Percentiles rank a stretch among this genome's conserved stretches.
Evolutionary conservation across 2,113 vertebrate genomes (phyloP).

Genomic region (Cavia porcellus): DNA sequence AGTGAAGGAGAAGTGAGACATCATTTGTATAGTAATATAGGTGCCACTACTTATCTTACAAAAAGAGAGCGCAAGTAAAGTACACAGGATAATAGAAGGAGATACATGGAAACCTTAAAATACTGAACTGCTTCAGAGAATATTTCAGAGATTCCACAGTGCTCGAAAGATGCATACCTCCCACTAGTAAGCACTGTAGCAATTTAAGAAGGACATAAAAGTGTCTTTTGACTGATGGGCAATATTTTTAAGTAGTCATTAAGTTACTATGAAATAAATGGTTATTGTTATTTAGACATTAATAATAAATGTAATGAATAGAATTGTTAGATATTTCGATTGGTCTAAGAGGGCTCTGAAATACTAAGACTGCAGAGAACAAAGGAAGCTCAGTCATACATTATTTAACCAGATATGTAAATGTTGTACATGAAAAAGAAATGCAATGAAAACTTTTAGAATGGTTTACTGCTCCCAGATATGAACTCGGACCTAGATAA

Average conservation of each 20-base stretch:
- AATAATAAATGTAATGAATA: not conserved
- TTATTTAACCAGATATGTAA: not conserved
- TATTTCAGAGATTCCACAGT: not conserved
- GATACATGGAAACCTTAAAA: not conserved
- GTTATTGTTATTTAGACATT: constrained; percentile 25
- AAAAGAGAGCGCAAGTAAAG: not conserved
- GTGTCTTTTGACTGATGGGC: not conserved
- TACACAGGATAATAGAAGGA: not conserved
- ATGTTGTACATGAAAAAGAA: not conserved
- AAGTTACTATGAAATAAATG: constrained; percentile 11
- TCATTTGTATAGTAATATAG: too few species aligned
- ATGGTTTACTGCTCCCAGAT: not conserved
- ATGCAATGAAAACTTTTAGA: not conserved
- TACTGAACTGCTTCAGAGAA: not conserved
- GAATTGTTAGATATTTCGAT: constrained; percentile 7
- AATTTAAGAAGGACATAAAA: not conserved
- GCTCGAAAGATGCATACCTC: not conserved
- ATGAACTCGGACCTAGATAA: constrained; percentile 88
- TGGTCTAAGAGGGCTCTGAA: not conserved
- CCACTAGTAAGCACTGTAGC: not conserved
- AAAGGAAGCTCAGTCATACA: not conserved
- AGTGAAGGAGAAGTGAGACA: not conserved
- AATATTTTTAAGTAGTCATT: not conserved
- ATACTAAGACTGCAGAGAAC: not conserved
- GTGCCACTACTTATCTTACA: not conserved